A percentile compares a stretch with the other conserved stretches of the same genome.
phyloP scores from a whole-genome alignment of 92 coral and sea anemone species.

The Epizoanthus illoricatus region DNA sequence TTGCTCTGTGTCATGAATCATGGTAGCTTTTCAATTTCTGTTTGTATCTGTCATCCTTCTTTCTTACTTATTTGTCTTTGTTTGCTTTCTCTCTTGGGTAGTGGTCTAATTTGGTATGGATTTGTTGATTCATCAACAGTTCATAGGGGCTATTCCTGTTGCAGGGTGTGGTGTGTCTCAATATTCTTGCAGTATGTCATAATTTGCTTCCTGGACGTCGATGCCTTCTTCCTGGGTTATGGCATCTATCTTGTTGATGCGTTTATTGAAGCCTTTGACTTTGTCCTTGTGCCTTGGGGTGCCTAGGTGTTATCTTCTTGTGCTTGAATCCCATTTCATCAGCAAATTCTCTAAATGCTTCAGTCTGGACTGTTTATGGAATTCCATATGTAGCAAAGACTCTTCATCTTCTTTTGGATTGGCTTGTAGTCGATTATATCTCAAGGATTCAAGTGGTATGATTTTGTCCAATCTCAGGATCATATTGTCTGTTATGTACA shows the following conservation, averaged over 20 bases:
- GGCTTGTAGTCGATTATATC: constrained; percentile 45
- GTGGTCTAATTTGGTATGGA: constrained; percentile 54
- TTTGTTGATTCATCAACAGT: constrained; percentile 44
- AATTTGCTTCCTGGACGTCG: constrained; percentile 49
- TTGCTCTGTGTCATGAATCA: constrained; percentile 54
- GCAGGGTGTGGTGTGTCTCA: constrained; percentile 65
- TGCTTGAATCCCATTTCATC: constrained; percentile 51
- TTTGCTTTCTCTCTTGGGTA: constrained; percentile 41
- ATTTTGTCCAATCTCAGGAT: constrained; percentile 48
- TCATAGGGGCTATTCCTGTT: constrained; percentile 49
- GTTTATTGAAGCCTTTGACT: constrained; percentile 51
- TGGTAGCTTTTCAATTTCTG: constrained; percentile 45
- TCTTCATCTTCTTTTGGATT: constrained; percentile 36
- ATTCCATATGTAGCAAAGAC: constrained; percentile 1
- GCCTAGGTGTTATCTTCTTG: constrained; percentile 53
- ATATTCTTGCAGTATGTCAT: constrained; percentile 65
- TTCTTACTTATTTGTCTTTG: constrained; percentile 46
- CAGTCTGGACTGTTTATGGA: constrained; percentile 48
- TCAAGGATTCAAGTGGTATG: constrained; percentile 49
- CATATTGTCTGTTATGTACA: constrained; percentile 42
- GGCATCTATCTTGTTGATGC: constrained; percentile 53
- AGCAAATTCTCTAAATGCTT: constrained; percentile 45
- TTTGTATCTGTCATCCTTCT: constrained; percentile 40
- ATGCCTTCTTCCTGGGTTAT: constrained; percentile 44
- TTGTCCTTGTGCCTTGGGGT: constrained; percentile 60